These are phyloP conservation scores for Pangasius sanitwongsei DNA, from an alignment of 2,797 vertebrate species.

Conservation along the genomic window DNA sequence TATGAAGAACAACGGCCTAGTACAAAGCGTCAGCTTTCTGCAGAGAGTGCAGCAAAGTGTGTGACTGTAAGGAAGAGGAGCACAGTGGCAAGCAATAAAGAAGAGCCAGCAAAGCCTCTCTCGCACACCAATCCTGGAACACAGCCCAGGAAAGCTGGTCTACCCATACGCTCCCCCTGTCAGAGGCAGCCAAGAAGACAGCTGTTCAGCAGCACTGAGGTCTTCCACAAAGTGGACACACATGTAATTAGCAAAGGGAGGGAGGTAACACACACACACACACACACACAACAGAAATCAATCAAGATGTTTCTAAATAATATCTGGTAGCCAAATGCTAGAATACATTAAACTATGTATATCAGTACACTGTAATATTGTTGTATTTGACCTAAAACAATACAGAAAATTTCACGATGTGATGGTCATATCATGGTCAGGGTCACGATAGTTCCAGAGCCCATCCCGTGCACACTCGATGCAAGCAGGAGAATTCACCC, in stretches of 20 bases:
- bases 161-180: constrained; percentile 52
- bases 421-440: neutral
- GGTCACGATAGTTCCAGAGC: neutral
- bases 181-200: constrained; percentile 67
- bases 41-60: constrained; percentile 72
- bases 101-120: constrained; percentile 55
- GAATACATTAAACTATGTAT: neutral
- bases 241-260: constrained; percentile 69
- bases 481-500: neutral
- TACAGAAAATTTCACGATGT: neutral
- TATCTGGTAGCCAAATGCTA: neutral
- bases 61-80: constrained; percentile 77
- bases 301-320: neutral
- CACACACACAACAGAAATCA: neutral
- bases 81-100: constrained; percentile 67
- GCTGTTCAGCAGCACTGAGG: constrained; percentile 70
- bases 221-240: constrained; percentile 73
- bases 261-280: constrained; percentile 65
- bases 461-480: neutral
- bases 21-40: constrained; percentile 78
- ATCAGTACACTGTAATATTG: neutral
- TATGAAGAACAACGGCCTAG: constrained; percentile 72
- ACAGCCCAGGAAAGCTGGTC: constrained; percentile 49
- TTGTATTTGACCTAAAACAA: neutral
- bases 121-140: constrained; percentile 37